Conservation (phyloP, 2,888 invertebrate genomes). For the Arge pagana region DNA sequence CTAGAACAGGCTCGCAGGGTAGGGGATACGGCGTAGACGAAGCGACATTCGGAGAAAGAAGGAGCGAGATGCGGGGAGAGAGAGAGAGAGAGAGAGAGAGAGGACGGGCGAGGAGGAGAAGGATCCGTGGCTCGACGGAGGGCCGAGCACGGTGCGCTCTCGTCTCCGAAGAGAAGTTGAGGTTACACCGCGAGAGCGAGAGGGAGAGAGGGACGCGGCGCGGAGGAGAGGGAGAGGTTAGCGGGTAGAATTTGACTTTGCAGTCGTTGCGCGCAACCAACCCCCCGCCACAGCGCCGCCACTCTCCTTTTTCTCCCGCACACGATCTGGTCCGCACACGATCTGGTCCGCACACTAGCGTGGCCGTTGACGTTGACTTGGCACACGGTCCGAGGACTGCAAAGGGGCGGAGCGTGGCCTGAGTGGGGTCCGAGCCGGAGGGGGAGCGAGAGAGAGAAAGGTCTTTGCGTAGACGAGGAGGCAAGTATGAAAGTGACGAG, state of each 20-base stretch:
- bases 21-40: not conserved
- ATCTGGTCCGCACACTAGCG: too few species aligned
- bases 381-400: too few species aligned
- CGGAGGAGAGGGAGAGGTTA: not conserved
- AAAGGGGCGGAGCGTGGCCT: too few species aligned
- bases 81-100: constrained; percentile 9
- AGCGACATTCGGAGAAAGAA: not conserved
- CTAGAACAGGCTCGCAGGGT: too few species aligned
- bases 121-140: too few species aligned
- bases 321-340: too few species aligned
- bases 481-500: constrained; percentile 53
- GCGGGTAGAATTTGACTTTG: constrained; percentile 7
- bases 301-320: too few species aligned
- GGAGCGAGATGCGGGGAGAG: not conserved
- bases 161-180: too few species aligned
- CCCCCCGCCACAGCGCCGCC: too few species aligned
- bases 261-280: constrained; percentile 1
- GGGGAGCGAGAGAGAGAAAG: constrained; percentile 23
- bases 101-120: not conserved
- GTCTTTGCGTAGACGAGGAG: constrained; percentile 35
- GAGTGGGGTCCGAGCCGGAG: constrained; percentile 10
- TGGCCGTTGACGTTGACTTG: too few species aligned
- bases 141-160: too few species aligned
- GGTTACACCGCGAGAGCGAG: not conserved
- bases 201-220: not conserved